Evolutionary conservation across 2,797 vertebrate species (phyloP).

Genomic region (Sebastes cheni): DNA sequence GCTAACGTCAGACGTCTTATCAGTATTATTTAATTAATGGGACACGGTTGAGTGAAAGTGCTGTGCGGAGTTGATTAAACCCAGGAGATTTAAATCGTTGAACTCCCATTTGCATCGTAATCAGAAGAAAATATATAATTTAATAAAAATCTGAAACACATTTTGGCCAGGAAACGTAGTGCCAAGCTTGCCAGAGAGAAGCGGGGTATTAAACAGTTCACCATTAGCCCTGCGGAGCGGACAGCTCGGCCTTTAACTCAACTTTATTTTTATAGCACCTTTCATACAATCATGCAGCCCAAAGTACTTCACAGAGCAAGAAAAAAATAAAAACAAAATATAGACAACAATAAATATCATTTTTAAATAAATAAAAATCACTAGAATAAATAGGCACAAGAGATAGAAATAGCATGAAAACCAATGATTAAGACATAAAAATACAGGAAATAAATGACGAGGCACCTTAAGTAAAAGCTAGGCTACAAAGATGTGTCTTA

Average conservation of each 20-base stretch:
- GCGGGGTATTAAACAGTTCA: not conserved
- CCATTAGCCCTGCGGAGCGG: not conserved
- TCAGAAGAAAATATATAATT: not conserved
- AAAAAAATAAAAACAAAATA: too few relatives aligned
- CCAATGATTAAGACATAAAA: too few relatives aligned
- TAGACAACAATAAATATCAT: too few relatives aligned
- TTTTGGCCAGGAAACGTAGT: not conserved
- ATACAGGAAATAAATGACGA: too few relatives aligned
- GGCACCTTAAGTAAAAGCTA: too few relatives aligned
- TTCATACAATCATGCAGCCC: too few relatives aligned
- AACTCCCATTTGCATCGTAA: not conserved
- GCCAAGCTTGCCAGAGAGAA: not conserved
- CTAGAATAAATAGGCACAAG: too few relatives aligned
- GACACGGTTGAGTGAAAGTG: not conserved
- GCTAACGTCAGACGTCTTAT: not conserved
- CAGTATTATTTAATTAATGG: not conserved
- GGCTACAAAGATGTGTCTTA: too few relatives aligned
- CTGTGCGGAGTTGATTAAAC: not conserved
- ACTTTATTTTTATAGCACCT: too few relatives aligned
- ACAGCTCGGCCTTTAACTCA: not conserved
- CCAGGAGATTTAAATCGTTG: not conserved
- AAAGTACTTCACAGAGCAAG: too few relatives aligned
- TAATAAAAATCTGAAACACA: not conserved
- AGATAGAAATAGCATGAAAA: too few relatives aligned
- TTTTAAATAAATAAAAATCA: accelerated